Evolutionary conservation across 1,140 invertebrate species (phyloP).

Genomic region (Hermetia illucens): DNA sequence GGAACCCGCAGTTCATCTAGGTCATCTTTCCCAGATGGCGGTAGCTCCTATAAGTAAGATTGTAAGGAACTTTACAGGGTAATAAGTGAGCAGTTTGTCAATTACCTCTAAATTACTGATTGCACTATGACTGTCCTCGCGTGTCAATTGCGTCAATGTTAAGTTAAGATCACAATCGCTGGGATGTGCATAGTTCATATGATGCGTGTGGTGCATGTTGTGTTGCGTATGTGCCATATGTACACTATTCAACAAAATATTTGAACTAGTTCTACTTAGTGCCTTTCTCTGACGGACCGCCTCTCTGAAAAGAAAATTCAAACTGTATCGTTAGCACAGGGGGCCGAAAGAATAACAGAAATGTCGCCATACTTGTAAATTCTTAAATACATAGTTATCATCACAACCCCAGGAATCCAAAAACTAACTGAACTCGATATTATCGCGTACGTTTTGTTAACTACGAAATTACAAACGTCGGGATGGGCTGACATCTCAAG

Average conservation of each 20-base stretch:
- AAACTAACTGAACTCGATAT: constrained; percentile 87
- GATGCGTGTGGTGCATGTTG: constrained; percentile 45
- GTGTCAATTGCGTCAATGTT: constrained; percentile 16
- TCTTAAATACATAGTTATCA: constrained; percentile 83
- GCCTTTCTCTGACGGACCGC: constrained; percentile 79
- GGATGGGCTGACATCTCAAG: constrained; percentile 50
- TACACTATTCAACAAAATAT: constrained; percentile 67
- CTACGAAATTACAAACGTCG: constrained; percentile 70
- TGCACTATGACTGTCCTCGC: constrained; percentile 37
- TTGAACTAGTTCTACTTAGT: constrained; percentile 61
- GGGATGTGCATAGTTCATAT: constrained; percentile 45
- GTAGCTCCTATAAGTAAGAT: constrained; percentile 17
- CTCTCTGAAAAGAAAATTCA: constrained; percentile 41
- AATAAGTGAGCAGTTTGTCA: not conserved
- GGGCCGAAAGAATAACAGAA: not conserved
- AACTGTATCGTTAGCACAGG: constrained; percentile 24
- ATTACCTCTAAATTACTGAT: constrained; percentile 33
- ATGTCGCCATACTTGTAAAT: constrained; percentile 59
- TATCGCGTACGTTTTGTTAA: constrained; percentile 78
- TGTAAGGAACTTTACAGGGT: not conserved
- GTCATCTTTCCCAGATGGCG: constrained; percentile 26
- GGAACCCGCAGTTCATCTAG: constrained; percentile 28
- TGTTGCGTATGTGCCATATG: constrained; percentile 61
- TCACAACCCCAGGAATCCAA: constrained; percentile 87
- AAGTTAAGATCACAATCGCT: constrained; percentile 39